Evolutionary conservation across 2,797 vertebrate genomes (phyloP).

Genomic region (Anableps anableps): DNA sequence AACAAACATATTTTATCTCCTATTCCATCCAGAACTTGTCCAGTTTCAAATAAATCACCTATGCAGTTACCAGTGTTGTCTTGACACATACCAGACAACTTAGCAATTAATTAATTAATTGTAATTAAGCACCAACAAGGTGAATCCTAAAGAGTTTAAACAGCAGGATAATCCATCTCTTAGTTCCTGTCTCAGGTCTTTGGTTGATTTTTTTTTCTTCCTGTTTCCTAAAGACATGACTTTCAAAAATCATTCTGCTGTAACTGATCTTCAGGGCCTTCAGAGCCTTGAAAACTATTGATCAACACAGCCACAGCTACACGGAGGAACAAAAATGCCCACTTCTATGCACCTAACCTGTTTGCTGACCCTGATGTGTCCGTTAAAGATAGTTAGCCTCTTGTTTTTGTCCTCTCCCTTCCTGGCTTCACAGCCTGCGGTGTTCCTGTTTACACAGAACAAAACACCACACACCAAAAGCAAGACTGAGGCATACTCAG

Average conservation of each 20-base stretch:
- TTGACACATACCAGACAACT: background rate
- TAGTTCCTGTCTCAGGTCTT: background rate
- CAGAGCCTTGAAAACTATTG: background rate
- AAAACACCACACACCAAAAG: background rate
- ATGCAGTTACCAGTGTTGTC: background rate
- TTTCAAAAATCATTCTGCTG: background rate
- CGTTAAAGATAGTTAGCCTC: background rate
- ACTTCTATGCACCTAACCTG: background rate
- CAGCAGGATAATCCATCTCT: too few species aligned
- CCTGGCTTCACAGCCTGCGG: background rate
- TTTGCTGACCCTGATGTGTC: background rate
- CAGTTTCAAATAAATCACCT: background rate
- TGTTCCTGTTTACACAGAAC: background rate
- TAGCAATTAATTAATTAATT: background rate
- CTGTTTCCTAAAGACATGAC: background rate
- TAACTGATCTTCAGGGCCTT: background rate
- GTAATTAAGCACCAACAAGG: too few species aligned
- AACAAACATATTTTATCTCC: background rate
- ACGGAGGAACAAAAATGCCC: background rate
- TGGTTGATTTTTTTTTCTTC: background rate
- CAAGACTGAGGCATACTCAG: background rate
- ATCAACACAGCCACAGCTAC: background rate
- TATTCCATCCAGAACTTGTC: too few species aligned
- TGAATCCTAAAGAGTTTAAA: too few species aligned
- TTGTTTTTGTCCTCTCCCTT: constrained; percentile 7